These are phyloP conservation scores for Vombatus ursinus DNA, from an alignment of 2,113 vertebrate genomes.

Conservation along the genomic window DNA sequence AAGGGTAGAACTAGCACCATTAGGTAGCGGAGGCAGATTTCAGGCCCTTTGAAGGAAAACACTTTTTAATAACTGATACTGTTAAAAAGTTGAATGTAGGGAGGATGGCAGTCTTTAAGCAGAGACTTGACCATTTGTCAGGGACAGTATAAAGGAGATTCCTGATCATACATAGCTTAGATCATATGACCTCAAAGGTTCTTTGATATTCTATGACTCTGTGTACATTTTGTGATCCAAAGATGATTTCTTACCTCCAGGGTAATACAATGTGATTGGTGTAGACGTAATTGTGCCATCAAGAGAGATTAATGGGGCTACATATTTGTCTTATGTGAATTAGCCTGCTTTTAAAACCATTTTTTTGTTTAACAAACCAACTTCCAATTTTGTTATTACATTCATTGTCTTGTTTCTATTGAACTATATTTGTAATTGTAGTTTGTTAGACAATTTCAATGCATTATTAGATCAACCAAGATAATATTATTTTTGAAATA, in stretches of 20 bases:
- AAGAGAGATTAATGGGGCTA: not conserved
- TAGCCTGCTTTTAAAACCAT: not conserved
- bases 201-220: not conserved
- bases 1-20: not conserved
- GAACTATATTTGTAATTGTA: not conserved
- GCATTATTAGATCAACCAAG: not conserved
- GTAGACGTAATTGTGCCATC: not conserved
- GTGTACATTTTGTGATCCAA: not conserved
- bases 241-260: not conserved
- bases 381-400: conserved; percentile 7
- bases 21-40: not conserved
- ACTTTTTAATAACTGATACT: not conserved
- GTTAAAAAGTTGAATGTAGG: not conserved
- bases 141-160: not conserved
- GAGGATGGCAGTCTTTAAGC: not conserved
- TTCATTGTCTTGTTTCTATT: conserved; percentile 19
- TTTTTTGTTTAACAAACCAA: not conserved
- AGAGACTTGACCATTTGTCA: not conserved
- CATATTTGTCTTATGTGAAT: not conserved
- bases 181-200: not conserved
- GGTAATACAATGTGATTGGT: not conserved
- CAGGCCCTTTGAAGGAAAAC: not conserved
- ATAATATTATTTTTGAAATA: conserved; percentile 3
- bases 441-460: conserved; percentile 38
- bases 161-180: not conserved